Base-by-base conservation (phyloP, 2,113 vertebrate species). In the Ictalurus furcatus region DNA sequence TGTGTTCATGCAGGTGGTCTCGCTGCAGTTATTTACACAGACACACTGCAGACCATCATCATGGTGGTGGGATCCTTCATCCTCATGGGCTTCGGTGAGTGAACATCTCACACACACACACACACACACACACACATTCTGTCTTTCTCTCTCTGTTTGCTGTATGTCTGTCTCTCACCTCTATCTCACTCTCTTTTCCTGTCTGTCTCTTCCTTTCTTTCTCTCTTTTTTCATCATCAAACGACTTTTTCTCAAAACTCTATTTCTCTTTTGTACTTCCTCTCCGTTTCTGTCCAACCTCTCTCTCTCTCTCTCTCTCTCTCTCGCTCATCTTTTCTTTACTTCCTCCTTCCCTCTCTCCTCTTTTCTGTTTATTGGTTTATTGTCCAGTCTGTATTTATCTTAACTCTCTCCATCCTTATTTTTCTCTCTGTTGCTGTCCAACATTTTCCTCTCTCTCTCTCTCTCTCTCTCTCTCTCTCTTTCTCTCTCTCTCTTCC, bases 1-100 rank as follows among this genome's bases (percentile, higher is more conserved):
- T 85, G 37, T 40, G 16, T 89, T 40, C 79, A 34, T 81, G 14
- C 85, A 98, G 98, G 98, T 93, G 98, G 98, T 83, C 93, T 99
- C 88, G 97, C 98, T 1, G 98, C 98, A 56, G 98, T 99, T 91
- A 99, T 99, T 93, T 99, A 99, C 95, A 99, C 98, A 0, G 98
- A 99, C 92, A 97, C 98, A 2, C 91, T 99, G 67, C 98, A 99
- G 92, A 98, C 98, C 0, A 54, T 93, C 40, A 99, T 99, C 92
- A 99, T 99, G 98, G 52, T 99, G 16, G 92, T 98, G 84, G 98
- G 98, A 63, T 98, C 98, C 80, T 94, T 97, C 63, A 96, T 99
- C 92, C 97, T 99, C 1, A 97, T 97, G 92, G 97, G 97, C 28
- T 99, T 96, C 93, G 98, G 98, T 99, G 94, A 96, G 96, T 95